These are phyloP conservation scores for Syngnathus acus DNA, from an alignment of 2,797 vertebrate genomes.

Conservation along the genomic window DNA sequence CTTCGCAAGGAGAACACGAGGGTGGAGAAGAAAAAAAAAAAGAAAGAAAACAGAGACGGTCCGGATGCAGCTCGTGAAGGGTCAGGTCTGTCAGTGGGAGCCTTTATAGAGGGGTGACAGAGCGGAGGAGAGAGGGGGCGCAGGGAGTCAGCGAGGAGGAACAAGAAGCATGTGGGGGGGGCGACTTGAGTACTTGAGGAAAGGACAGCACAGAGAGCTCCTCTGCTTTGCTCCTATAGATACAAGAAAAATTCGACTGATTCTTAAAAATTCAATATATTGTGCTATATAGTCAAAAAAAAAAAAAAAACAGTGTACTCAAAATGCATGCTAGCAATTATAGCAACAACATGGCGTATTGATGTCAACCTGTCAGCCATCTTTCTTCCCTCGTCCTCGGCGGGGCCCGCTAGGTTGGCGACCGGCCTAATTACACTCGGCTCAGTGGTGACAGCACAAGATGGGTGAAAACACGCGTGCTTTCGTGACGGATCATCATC, in stretches of 20 bases:
- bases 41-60: conserved; percentile 19
- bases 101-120: conserved; percentile 71
- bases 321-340: conserved; percentile 50
- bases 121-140: conserved; percentile 54
- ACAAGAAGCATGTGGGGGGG: conserved; percentile 25
- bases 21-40: conserved; percentile 23
- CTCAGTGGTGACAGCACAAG: conserved; percentile 49
- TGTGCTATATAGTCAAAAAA: neutral
- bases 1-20: conserved; percentile 46
- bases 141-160: conserved; percentile 53
- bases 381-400: conserved; percentile 10
- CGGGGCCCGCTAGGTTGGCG: conserved; percentile 34
- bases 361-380: conserved; percentile 61
- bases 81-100: conserved; percentile 60
- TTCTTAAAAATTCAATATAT: neutral
- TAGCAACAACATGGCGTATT: conserved; percentile 38
- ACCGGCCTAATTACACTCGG: conserved; percentile 56
- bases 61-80: conserved; percentile 57
- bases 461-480: neutral
- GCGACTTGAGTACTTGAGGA: conserved; percentile 36
- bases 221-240: neutral
- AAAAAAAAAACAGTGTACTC: no score
- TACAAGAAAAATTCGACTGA: neutral
- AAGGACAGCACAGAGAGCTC: conserved; percentile 26
- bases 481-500: neutral